Base-by-base conservation (phyloP, 2,888 invertebrate species). In the Anthophora plumipes region DNA sequence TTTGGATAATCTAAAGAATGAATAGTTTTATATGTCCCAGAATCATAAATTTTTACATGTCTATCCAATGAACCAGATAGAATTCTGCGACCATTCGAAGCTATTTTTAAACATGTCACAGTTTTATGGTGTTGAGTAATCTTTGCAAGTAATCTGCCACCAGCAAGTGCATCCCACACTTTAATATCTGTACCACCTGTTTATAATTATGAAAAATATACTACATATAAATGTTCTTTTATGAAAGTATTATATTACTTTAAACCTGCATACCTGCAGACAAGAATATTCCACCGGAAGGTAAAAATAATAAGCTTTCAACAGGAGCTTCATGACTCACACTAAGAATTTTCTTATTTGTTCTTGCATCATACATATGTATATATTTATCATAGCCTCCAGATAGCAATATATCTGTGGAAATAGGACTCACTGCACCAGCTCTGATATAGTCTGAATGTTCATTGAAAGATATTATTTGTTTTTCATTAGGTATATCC, bases 41-140 rank as follows among this genome's bases (percentile, higher is more conserved):
- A 95, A 92, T 99, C 98, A 93, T 98, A 98, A 84, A 99, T 95
- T 94, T 98, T 99, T 0, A 99, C 97, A 94, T 98, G 98, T 83
- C 98, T 96, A 93, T 99, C 99, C 73, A 99, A 94, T 4, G 98
- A 98, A 0, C 97, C 98, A 0, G 99, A 98, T 88, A 99, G 93
- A 25, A 99, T 94, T 89, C 98, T 95, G 84, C 96, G 96, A 37
- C 97, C 97, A 90, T 97, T 96, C 57, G 96, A 97, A 37, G 97
- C 97, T 80, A 99, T 95, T 84, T 96, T 94, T 64, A 99, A 93
- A 84, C 97, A 97, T 0, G 98, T 99, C 0, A 99, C 96, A 0
- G 99, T 98, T 94, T 99, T 99, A 93, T 99, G 98, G 94, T 99
- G 99, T 88, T 98, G 97, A 2, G 97, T 97, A 83, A 99, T 95